Evolutionary conservation across 2,888 invertebrate genomes (phyloP), one percentile per base, ranked within the genome.

Genomic region (Pinctada fucata): DNA sequence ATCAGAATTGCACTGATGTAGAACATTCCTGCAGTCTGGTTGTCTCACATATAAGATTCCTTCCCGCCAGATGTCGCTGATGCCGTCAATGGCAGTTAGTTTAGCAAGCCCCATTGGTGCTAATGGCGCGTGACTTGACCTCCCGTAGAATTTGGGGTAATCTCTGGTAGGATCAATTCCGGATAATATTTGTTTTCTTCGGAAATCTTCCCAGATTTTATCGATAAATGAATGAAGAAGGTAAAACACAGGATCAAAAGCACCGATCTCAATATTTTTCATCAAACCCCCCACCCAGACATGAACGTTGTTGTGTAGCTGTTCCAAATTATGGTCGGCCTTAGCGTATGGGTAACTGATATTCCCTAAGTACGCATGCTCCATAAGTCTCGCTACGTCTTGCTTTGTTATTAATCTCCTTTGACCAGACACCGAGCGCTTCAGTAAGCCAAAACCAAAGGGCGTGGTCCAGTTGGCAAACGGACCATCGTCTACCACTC

Each of bases 181-280:
- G 2, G 74, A 64, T 10, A 13, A 16, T 48, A 83, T 74, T 73
- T 87, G 87, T 2, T 82, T 80, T 2, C 68, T 72, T 31, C 88
- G 79, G 72, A 88, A 90, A 13, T 85, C 77, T 52, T 86, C 85
- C 88, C 88, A 89, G 13, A 89, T 77, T 70, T 83, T 80, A 78
- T 88, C 89, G 50, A 88, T 83, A 69, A 86, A 88, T 0, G 87
- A 80, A 75, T 89, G 89, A 63, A 87, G 85, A 2, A 88, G 72
- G 80, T 86, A 90, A 79, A 89, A 90, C 10, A 87, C 76, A 0
- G 88, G 88, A 67, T 90, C 90, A 77, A 84, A 87, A 8, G 88
- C 85, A 4, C 89, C 87, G 0, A 88, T 88, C 67, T 88, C 86
- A 58, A 89, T 83, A 5, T 80, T 79, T n/a, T 75, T 83, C 88